Conservation (phyloP, 2,797 vertebrate species). For the Pseudochirops cupreus region DNA sequence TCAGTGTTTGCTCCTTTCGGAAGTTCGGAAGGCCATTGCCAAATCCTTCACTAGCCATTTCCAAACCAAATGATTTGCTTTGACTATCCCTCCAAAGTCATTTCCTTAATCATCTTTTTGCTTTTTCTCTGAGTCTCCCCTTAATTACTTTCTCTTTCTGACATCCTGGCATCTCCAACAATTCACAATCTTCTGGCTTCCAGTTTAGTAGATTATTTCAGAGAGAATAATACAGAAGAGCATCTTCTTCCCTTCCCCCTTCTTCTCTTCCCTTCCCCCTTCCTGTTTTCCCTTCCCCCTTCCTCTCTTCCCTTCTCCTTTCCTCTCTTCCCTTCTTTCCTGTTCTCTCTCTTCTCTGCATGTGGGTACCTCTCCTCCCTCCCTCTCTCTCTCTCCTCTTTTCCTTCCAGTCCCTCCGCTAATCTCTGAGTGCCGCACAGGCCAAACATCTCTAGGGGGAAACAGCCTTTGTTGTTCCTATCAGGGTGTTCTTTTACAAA, state of each 20-base stretch:
- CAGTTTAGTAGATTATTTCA: neutral
- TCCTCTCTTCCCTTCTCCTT: neutral
- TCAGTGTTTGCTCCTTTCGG: slow-evolving; percentile 38
- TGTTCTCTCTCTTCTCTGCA: neutral
- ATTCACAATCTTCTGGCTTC: slow-evolving; percentile 27
- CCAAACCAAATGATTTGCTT: slow-evolving; percentile 44
- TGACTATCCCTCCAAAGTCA: slow-evolving; percentile 49
- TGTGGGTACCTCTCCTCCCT: neutral
- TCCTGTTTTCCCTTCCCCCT: neutral
- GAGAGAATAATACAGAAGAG: neutral
- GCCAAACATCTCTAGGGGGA: neutral
- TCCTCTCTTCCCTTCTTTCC: neutral
- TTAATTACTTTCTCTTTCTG: slow-evolving; percentile 46
- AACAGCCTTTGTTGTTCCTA: neutral
- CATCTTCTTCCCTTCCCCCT: neutral
- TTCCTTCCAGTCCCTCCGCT: neutral
- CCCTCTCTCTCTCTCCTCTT: neutral
- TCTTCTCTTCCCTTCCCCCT: neutral
- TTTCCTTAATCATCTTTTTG: slow-evolving; percentile 27
- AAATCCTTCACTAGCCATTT: slow-evolving; percentile 31
- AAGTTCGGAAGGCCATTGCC: slow-evolving; percentile 32
- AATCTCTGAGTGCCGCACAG: neutral
- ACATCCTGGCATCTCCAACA: neutral
- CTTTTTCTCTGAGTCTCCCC: neutral
- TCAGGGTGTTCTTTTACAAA: neutral